Evolutionary conservation across 1,140 invertebrate species (phyloP).

Genomic region (Macrotrachela quadricornifera): DNA sequence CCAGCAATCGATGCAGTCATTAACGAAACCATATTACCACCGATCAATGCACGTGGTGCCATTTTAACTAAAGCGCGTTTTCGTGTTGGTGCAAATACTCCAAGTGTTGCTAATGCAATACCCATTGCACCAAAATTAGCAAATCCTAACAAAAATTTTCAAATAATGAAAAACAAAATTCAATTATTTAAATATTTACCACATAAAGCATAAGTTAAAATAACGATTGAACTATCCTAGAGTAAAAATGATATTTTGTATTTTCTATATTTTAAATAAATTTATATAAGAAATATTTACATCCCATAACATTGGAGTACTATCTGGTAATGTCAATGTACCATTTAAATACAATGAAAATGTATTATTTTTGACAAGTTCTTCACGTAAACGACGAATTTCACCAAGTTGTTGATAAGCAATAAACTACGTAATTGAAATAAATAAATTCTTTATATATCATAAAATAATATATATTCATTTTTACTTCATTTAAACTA

Average conservation of each 20-base stretch:
- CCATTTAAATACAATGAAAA: too few relatives aligned
- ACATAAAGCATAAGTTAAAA: too few relatives aligned
- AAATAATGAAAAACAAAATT: background rate
- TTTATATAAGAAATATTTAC: too few relatives aligned
- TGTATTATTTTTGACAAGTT: too few relatives aligned
- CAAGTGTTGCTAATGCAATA: conserved; percentile 59
- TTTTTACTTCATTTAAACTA: background rate
- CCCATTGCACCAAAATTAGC: conserved; percentile 72
- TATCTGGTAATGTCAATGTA: too few relatives aligned
- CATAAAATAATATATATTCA: background rate
- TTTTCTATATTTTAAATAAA: background rate
- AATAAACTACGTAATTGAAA: background rate
- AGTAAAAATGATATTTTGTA: background rate
- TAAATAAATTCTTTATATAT: background rate
- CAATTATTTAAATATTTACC: background rate
- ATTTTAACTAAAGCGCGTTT: conserved; percentile 43
- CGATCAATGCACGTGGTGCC: conserved; percentile 52
- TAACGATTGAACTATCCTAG: background rate
- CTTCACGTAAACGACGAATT: too few relatives aligned
- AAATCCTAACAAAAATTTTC: conserved; percentile 42
- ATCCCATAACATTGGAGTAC: too few relatives aligned
- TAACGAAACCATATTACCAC: conserved; percentile 62
- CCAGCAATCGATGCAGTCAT: conserved; percentile 76
- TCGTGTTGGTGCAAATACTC: conserved; percentile 52
- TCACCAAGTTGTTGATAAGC: too few relatives aligned